These are phyloP conservation scores for Siniperca scherzeri DNA, from an alignment of 2,797 vertebrate genomes.

Conservation along the genomic window DNA sequence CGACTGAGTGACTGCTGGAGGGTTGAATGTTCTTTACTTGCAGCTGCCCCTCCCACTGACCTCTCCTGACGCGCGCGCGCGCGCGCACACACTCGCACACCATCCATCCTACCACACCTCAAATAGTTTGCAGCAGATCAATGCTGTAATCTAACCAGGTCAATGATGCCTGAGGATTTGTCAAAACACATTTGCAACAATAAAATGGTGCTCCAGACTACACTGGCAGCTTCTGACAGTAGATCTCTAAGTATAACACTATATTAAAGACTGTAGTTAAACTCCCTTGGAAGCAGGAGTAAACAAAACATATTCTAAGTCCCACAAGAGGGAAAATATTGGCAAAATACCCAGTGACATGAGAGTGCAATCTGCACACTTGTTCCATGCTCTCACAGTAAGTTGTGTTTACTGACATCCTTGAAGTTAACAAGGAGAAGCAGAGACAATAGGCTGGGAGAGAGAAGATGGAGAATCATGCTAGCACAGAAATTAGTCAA, in stretches of 20 bases:
- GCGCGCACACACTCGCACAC: conserved; percentile 41
- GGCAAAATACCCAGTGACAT: conserved; percentile 7
- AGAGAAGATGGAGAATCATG: background rate
- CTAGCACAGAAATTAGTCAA: background rate
- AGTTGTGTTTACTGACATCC: conserved; percentile 21
- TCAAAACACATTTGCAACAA: conserved; percentile 11
- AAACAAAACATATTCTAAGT: conserved; percentile 38
- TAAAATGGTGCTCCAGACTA: background rate
- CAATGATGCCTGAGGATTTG: conserved; percentile 4
- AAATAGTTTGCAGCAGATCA: conserved; percentile 11
- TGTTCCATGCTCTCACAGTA: background rate
- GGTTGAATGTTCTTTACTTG: conserved; percentile 37
- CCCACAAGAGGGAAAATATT: conserved; percentile 26
- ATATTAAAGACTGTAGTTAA: conserved; percentile 34
- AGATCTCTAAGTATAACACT: conserved; percentile 19
- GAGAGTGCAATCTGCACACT: background rate
- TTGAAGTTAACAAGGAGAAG: conserved; percentile 14
- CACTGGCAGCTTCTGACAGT: background rate
- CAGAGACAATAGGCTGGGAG: conserved; percentile 2
- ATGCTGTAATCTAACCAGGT: background rate
- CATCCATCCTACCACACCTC: conserved; percentile 34
- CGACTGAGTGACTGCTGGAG: conserved; percentile 26
- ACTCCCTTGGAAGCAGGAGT: conserved; percentile 32
- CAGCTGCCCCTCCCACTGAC: conserved; percentile 70
- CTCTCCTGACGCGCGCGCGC: conserved; percentile 7